These are phyloP conservation scores for Pluvialis apricaria DNA, from an alignment of 2,113 vertebrate species.

Conservation along the genomic window DNA sequence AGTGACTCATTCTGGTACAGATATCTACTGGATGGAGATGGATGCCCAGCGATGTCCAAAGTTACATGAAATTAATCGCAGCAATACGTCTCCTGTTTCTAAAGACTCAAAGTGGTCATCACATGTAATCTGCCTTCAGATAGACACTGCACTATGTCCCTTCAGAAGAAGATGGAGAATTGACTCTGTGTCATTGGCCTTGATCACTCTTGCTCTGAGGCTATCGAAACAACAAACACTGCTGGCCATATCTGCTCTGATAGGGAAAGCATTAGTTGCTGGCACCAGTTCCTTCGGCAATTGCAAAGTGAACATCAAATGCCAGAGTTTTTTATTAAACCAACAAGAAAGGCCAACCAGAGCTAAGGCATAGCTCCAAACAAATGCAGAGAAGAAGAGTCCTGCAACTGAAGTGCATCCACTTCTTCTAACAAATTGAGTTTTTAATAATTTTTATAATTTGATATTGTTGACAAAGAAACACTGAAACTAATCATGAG, in stretches of 20 bases:
- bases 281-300: constrained; percentile 10
- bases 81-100: background rate
- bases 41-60: background rate
- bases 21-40: background rate
- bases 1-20: background rate
- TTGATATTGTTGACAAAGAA: background rate
- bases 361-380: background rate
- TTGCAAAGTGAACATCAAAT: background rate
- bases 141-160: background rate
- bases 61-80: background rate
- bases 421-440: background rate
- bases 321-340: constrained; percentile 12
- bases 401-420: background rate
- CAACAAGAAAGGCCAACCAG: background rate
- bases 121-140: background rate
- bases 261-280: constrained; percentile 32
- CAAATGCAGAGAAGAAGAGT: background rate
- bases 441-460: background rate
- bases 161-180: background rate
- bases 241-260: constrained; percentile 27
- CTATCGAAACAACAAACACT: constrained; percentile 38
- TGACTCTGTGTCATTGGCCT: constrained; percentile 32
- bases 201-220: constrained; percentile 23
- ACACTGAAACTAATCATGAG: background rate
- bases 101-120: background rate